These are phyloP conservation scores for Steatocranus sp. DNA, from an alignment of 2,797 vertebrate species.

Conservation along the genomic window DNA sequence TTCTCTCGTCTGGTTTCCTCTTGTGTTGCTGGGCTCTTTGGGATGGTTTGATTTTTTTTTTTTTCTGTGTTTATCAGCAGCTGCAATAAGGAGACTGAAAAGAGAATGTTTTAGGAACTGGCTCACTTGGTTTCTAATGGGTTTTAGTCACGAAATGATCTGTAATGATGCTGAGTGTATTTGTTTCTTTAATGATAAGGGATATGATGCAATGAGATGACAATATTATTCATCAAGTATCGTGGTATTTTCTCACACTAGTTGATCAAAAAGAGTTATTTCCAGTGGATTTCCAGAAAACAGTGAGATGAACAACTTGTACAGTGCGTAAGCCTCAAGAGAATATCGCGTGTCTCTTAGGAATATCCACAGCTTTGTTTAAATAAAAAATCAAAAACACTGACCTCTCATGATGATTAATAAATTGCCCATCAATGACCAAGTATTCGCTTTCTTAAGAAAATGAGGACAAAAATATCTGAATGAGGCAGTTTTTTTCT, in stretches of 20 bases:
- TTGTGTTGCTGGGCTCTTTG: not conserved
- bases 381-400: not conserved
- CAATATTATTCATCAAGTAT: not conserved
- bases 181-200: not conserved
- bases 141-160: not conserved
- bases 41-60: not conserved
- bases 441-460: not conserved
- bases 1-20: not conserved
- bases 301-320: not conserved
- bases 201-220: not conserved
- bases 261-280: not conserved
- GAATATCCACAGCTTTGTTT: not conserved
- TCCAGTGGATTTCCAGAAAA: not conserved
- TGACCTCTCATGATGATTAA: not conserved
- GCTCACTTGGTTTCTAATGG: not conserved
- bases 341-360: not conserved
- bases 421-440: not conserved
- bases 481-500: not conserved
- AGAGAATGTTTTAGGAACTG: not conserved
- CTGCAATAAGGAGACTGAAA: not conserved
- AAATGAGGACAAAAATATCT: not conserved
- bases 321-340: not conserved
- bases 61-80: not conserved
- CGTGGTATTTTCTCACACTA: conserved; percentile 14
- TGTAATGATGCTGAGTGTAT: not conserved